These are phyloP conservation scores for Arrhopalites spinosus DNA, from an alignment of 2,888 invertebrate species.

Conservation along the genomic window DNA sequence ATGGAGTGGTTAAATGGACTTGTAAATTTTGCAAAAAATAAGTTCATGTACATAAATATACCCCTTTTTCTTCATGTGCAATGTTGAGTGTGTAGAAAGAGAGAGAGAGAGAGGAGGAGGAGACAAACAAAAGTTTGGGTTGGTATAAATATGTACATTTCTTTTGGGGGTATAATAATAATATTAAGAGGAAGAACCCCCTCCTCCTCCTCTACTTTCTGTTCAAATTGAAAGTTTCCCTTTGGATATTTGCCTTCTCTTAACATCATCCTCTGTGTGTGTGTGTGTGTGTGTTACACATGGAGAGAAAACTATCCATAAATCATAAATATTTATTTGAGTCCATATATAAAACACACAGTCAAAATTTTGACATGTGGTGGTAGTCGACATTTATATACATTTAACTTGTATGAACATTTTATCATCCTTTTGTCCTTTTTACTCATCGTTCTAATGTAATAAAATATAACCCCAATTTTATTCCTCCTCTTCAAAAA, in stretches of 20 bases:
- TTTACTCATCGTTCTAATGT: no score
- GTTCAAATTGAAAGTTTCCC: constrained; percentile 14
- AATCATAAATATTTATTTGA: constrained; percentile 20
- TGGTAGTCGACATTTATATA: not conserved
- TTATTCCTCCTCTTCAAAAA: no score
- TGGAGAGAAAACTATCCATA: constrained; percentile 7
- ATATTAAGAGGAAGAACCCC: not conserved
- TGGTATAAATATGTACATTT: no score
- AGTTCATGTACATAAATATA: no score
- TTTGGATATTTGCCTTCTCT: constrained; percentile 22
- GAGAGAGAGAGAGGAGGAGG: not conserved
- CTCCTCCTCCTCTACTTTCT: not conserved
- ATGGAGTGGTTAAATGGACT: not conserved
- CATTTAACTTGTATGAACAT: no score
- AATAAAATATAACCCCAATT: no score
- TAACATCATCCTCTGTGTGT: not conserved
- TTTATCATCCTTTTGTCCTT: no score
- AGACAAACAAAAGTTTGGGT: no score
- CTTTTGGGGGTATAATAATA: not conserved
- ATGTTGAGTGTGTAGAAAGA: not conserved
- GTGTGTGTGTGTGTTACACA: not conserved
- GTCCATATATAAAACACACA: constrained; percentile 16
- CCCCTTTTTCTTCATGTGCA: no score
- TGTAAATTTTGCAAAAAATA: constrained; percentile 3
- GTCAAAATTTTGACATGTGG: not conserved